Conservation (phyloP, 1,140 invertebrate species). For the Anastatus disparis region DNA sequence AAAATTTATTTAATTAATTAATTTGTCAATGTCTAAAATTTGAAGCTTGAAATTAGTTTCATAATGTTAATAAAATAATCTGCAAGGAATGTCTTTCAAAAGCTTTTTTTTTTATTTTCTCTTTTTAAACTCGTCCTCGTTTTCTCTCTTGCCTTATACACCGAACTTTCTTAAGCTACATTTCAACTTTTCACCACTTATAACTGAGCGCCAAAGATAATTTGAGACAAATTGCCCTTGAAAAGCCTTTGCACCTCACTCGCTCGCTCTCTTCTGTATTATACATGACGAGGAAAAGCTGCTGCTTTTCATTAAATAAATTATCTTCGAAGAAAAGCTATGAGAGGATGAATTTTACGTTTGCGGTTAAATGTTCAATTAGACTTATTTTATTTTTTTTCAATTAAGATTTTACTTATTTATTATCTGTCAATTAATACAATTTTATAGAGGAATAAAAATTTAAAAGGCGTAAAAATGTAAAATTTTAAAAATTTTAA, state of each 20-base stretch:
- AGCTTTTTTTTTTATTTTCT: conserved; percentile 1
- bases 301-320: conserved; percentile 14
- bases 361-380: too few species aligned
- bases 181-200: neutral
- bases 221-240: conserved; percentile 26
- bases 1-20: conserved; percentile 9
- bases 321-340: neutral
- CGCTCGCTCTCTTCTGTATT: neutral
- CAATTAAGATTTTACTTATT: too few species aligned
- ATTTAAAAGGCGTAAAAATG: too few species aligned
- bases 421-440: too few species aligned
- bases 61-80: conserved; percentile 20
- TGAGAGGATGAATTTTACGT: too few species aligned
- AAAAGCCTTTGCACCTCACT: too few species aligned
- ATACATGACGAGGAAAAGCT: neutral
- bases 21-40: neutral
- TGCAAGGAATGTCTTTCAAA: neutral
- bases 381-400: too few species aligned
- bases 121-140: too few species aligned
- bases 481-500: too few species aligned
- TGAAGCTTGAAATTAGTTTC: conserved; percentile 16
- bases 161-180: conserved; percentile 3
- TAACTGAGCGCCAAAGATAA: neutral
- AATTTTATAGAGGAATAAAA: too few species aligned
- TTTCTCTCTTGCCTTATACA: neutral